Conservation (phyloP, 2,797 vertebrate genomes). For the Linurgus olivaceus region DNA sequence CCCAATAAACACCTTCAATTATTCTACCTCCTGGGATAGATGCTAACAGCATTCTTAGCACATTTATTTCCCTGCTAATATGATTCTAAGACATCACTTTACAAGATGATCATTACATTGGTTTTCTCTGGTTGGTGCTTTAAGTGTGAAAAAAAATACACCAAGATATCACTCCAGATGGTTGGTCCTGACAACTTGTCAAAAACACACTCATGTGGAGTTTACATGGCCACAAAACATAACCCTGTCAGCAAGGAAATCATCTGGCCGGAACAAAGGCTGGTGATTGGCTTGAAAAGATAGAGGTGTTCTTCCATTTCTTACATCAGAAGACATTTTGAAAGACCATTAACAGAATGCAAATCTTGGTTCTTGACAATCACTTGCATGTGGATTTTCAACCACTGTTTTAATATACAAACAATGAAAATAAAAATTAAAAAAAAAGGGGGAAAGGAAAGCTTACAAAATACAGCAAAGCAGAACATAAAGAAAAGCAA, state of each 20-base stretch:
- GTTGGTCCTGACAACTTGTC: conserved; percentile 37
- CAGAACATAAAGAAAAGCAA: background rate
- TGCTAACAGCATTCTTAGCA: conserved; percentile 43
- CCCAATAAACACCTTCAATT: conserved; percentile 41
- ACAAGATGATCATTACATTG: conserved; percentile 47
- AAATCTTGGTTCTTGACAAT: background rate
- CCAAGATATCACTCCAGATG: conserved; percentile 43
- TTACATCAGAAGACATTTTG: background rate
- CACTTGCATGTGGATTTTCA: background rate
- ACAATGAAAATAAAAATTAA: background rate
- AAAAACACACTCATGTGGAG: background rate
- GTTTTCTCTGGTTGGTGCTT: conserved; percentile 29
- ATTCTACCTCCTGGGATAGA: background rate
- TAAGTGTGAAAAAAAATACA: conserved; percentile 28
- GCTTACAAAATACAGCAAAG: background rate
- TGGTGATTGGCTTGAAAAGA: background rate
- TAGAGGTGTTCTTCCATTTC: background rate
- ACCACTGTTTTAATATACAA: background rate
- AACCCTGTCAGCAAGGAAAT: conserved; percentile 19
- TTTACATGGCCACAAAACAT: conserved; percentile 21
- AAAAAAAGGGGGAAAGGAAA: background rate
- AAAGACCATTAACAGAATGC: background rate
- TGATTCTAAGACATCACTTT: conserved; percentile 41
- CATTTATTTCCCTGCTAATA: conserved; percentile 44
- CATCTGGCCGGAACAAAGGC: background rate